Evolutionary conservation across 30 jellyfish, hydroid and myxozoan species (phyloP).

Genomic region (Chironex yamaguchii): DNA sequence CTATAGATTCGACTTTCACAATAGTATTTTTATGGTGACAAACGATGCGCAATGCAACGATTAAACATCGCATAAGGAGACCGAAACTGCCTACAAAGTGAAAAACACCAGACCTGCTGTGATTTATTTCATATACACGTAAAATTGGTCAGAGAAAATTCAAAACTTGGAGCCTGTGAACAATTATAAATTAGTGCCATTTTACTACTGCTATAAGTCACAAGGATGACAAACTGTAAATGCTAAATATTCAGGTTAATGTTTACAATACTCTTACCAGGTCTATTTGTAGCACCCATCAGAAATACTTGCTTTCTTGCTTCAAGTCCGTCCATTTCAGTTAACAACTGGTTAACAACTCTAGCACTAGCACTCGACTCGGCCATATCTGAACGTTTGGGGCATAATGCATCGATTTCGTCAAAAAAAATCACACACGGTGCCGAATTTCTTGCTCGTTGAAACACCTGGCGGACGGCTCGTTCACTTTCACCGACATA

Average conservation of each 20-base stretch:
- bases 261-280: no score
- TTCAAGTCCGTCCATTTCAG: slow-evolving; percentile 99
- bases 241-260: background rate
- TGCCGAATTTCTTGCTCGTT: slow-evolving; percentile 93
- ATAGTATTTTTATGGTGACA: no score
- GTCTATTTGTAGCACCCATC: slow-evolving; percentile 99
- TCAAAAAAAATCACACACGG: slow-evolving; percentile 99
- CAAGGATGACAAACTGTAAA: background rate
- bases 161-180: background rate
- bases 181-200: background rate
- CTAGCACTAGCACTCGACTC: slow-evolving; percentile 98
- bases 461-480: slow-evolving; percentile 98
- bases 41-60: no score
- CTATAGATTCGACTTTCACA: no score
- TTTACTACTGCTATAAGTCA: background rate
- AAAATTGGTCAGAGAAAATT: no score
- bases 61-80: no score
- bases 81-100: no score
- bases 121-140: no score
- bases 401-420: slow-evolving; percentile 99
- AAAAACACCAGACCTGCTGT: no score
- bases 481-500: slow-evolving; percentile 99
- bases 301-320: slow-evolving; percentile 90
- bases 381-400: slow-evolving; percentile 86
- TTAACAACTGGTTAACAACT: slow-evolving; percentile 95